Evolutionary conservation across 2,797 vertebrate genomes (phyloP), one percentile per base, ranked within the genome.

Genomic region (Cyclopterus lumpus): DNA sequence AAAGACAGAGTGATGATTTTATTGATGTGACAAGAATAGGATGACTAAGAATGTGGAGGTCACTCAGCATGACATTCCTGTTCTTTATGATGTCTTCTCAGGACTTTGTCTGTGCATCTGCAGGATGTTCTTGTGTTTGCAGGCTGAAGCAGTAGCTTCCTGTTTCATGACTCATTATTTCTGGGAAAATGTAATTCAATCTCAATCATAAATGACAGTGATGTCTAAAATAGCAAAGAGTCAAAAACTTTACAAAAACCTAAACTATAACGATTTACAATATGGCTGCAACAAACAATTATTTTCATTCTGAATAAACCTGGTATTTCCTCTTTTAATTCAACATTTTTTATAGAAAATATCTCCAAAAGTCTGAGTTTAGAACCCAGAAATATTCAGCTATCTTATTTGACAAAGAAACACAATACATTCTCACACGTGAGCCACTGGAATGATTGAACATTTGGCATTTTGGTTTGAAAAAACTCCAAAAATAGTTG

Each of bases 51-150:
- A 68, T 60, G 73, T 32, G 44, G 77, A 44, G 69, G 67, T 91
- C 89, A 86, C 88, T 42, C 74, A 70, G 88, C 16, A n/a, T 51
- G 87, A 87, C 86, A 82, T 91, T 88, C 82, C 77, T 86, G 66
- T 66, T 65, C 81, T 88, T 83, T 91, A 70, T 90, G 55, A 77
- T 55, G 58, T 79, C 84, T 94, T 94, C 91, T 89, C 88, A 88
- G 86, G 83, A 79, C 77, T 86, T 86, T 44, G 62, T 65, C 70
- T 79, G 55, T 71, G 81, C 85, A 84, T 91, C 86, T 90, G 84
- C 87, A 88, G 90, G 87, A 91, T 93, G 88, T 87, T 30, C 75
- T 65, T 15, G 6, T 75, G 67, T 73, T 36, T 73, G 58, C 61
- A 81, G 34, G 48, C 71, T 71, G 66, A 16, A 51, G 79, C 48